These are phyloP conservation scores for Scaptomyza reducta DNA, from an alignment of 2,888 invertebrate species.

Conservation along the genomic window DNA sequence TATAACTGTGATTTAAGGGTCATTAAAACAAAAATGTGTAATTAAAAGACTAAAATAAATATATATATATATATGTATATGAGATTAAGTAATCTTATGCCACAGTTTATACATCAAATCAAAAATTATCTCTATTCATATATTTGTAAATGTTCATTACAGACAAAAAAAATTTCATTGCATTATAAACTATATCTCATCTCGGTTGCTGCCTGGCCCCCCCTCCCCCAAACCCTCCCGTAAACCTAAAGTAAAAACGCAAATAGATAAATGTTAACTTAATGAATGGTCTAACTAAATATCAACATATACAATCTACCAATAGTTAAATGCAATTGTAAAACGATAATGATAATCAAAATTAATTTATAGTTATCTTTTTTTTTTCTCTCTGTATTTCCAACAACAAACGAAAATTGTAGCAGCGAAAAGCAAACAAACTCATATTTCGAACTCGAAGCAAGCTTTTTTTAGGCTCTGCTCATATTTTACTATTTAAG, in stretches of 20 bases:
- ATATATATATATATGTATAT: conserved; percentile 4
- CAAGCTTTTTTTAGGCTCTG: conserved; percentile 23
- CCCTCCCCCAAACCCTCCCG: too few relatives aligned
- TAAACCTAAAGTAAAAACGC: conserved; percentile 30
- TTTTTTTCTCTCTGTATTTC: background rate
- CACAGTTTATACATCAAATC: conserved; percentile 14
- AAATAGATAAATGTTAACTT: conserved; percentile 74
- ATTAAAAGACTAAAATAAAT: conserved; percentile 13
- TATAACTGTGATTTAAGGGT: conserved; percentile 27
- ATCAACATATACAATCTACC: conserved; percentile 47
- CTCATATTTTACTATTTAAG: conserved; percentile 68
- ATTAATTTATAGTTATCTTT: conserved; percentile 55
- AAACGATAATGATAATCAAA: conserved; percentile 67
- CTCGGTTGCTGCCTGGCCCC: conserved; percentile 31
- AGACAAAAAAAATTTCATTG: background rate
- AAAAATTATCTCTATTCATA: background rate
- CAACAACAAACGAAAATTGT: conserved; percentile 33
- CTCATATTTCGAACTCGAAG: conserved; percentile 4
- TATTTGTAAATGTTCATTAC: background rate
- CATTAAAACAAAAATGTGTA: background rate
- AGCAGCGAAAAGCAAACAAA: conserved; percentile 9
- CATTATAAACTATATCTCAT: conserved; percentile 1
- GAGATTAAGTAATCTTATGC: conserved; percentile 27
- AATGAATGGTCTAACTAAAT: conserved; percentile 57
- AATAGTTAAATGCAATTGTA: conserved; percentile 74